Percentiles rank a stretch among this genome's conserved stretches.
These are phyloP conservation scores for Rhynchotus rufescens DNA, from an alignment of 2,797 vertebrate genomes.

Conservation along the genomic window DNA sequence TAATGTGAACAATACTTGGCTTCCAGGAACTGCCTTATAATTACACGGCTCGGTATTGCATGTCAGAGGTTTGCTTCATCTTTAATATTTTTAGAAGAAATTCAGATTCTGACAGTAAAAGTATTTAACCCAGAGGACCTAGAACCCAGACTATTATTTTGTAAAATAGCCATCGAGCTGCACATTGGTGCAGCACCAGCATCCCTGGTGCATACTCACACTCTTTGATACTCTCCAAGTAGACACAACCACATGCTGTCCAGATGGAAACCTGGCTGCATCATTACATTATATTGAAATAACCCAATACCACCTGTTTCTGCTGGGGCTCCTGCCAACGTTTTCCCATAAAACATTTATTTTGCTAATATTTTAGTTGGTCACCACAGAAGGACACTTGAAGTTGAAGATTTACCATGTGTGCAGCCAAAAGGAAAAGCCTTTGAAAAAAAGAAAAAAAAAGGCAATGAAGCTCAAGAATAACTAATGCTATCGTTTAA, in stretches of 20 bases:
- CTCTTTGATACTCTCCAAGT: constrained; percentile 84
- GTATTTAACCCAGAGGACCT: constrained; percentile 85
- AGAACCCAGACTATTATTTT: constrained; percentile 79
- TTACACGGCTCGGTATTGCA: constrained; percentile 74
- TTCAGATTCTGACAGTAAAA: constrained; percentile 84
- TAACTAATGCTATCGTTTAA: constrained; percentile 65
- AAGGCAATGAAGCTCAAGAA: constrained; percentile 36
- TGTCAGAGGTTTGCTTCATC: constrained; percentile 80
- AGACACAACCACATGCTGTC: constrained; percentile 86
- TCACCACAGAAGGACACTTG: constrained; percentile 87
- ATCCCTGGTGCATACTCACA: constrained; percentile 85
- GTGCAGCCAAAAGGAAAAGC: constrained; percentile 71
- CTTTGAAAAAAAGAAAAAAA: constrained; percentile 9
- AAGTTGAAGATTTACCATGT: constrained; percentile 85
- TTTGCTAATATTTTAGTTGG: constrained; percentile 87
- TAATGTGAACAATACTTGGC: constrained; percentile 74
- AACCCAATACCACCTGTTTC: constrained; percentile 95
- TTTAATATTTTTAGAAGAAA: constrained; percentile 87
- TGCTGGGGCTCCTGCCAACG: constrained; percentile 86
- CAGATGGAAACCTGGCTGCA: constrained; percentile 90
- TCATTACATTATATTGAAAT: constrained; percentile 95
- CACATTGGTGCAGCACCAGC: constrained; percentile 80
- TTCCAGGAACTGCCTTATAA: constrained; percentile 82
- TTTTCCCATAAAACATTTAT: constrained; percentile 90
- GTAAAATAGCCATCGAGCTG: constrained; percentile 83